Conservation (phyloP, 1,140 invertebrate species). For the Drosophila erecta region DNA sequence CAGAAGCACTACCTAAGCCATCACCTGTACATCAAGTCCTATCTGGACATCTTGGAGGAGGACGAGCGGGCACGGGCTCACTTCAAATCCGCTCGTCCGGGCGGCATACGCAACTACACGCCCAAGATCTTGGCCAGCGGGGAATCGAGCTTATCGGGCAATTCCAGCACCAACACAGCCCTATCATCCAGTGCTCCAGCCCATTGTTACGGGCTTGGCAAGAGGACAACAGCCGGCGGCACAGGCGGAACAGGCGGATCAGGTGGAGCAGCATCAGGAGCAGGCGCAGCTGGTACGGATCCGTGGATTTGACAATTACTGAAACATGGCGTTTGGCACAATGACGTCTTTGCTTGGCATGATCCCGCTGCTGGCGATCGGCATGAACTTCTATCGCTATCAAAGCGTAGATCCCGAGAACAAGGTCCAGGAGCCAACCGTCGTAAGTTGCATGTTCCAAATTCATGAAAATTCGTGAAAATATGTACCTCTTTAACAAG, state of each 20-base stretch:
- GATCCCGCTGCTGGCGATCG: conserved; percentile 91
- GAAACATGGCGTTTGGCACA: conserved; percentile 84
- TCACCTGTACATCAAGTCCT: conserved; percentile 87
- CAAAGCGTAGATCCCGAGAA: conserved; percentile 92
- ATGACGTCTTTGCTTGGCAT: conserved; percentile 88
- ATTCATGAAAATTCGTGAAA: no score
- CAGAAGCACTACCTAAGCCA: conserved; percentile 86
- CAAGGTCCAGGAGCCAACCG: conserved; percentile 88
- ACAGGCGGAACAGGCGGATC: neutral
- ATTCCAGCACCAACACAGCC: neutral
- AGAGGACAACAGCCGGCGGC: conserved; percentile 5
- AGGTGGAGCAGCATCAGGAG: conserved; percentile 10
- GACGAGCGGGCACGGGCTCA: conserved; percentile 82
- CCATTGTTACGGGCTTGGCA: conserved; percentile 25
- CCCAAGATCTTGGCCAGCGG: conserved; percentile 87
- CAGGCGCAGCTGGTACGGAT: conserved; percentile 49
- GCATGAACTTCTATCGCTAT: conserved; percentile 92
- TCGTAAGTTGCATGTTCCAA: conserved; percentile 89
- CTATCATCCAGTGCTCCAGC: conserved; percentile 70
- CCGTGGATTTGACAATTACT: conserved; percentile 85
- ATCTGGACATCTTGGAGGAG: conserved; percentile 86
- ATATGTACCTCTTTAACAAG: no score
- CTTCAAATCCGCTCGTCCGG: conserved; percentile 85
- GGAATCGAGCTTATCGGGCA: conserved; percentile 1
- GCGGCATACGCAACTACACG: conserved; percentile 88